These are phyloP conservation scores for Jaculus jaculus DNA, from an alignment of 2,113 vertebrate species.

Conservation along the genomic window DNA sequence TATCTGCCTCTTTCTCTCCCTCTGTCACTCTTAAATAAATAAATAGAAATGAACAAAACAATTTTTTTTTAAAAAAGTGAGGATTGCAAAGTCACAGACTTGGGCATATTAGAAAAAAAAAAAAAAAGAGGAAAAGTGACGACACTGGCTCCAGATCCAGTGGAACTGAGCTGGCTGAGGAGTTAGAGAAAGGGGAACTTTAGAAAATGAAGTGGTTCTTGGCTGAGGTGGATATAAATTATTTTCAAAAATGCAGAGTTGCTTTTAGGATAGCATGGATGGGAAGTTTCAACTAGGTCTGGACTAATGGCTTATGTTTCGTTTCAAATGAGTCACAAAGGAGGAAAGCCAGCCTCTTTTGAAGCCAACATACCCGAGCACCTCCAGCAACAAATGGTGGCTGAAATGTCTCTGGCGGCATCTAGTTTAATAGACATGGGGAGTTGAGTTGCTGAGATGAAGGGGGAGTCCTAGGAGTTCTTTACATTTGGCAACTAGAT, in stretches of 20 bases:
- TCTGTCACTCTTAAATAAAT: too few species aligned
- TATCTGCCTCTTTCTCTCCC: too few species aligned
- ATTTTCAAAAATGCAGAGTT: background rate
- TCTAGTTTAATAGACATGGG: background rate
- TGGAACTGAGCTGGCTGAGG: background rate
- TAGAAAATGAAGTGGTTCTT: background rate
- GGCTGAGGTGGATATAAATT: background rate
- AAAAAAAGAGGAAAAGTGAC: too few species aligned
- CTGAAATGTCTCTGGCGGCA: background rate
- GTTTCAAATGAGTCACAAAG: constrained; percentile 10
- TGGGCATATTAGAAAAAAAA: too few species aligned
- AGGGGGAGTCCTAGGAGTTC: background rate
- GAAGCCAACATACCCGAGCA: constrained; percentile 28
- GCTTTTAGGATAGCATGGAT: background rate
- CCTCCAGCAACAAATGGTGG: constrained; percentile 9
- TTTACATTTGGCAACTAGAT: background rate
- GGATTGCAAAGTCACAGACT: too few species aligned
- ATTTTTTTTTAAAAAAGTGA: too few species aligned
- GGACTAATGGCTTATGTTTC: background rate
- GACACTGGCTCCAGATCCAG: background rate
- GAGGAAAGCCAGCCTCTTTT: background rate
- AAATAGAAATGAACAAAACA: too few species aligned
- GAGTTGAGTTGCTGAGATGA: background rate
- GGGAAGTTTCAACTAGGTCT: background rate
- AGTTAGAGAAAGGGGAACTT: too few species aligned